Evolutionary conservation across 2,797 vertebrate genomes (phyloP).

Genomic region (Gallinago stenura): DNA sequence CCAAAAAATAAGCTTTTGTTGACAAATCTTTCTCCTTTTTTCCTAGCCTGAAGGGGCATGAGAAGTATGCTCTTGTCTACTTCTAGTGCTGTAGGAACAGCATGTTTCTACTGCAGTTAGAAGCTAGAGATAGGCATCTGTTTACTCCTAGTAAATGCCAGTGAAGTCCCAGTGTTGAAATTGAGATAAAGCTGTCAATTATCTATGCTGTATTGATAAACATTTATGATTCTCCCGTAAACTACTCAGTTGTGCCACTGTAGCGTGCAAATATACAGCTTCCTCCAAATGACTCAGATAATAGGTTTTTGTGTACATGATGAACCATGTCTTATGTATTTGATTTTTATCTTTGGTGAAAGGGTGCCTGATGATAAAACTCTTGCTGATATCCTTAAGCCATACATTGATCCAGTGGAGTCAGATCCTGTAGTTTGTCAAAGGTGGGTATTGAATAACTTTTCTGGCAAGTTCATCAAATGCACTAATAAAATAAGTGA

Average conservation of each 20-base stretch:
- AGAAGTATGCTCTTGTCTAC: neutral
- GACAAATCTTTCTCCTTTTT: conserved; percentile 3
- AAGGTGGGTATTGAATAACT: conserved; percentile 81
- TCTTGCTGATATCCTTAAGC: conserved; percentile 85
- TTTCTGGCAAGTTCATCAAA: neutral
- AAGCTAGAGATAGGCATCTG: neutral
- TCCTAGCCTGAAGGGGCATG: conserved; percentile 4
- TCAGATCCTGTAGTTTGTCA: conserved; percentile 91
- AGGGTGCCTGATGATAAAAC: conserved; percentile 88
- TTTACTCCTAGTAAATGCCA: neutral
- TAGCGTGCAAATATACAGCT: neutral
- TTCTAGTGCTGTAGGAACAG: neutral
- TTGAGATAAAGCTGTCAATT: neutral
- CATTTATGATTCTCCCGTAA: neutral
- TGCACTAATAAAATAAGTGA: neutral
- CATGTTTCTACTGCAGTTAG: neutral
- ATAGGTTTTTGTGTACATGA: neutral
- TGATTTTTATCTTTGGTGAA: conserved; percentile 64
- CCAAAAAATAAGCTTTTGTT: neutral
- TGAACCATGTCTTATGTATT: conserved; percentile 20
- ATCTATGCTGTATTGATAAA: neutral
- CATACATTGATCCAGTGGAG: conserved; percentile 90
- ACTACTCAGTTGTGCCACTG: neutral
- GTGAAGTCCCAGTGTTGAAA: neutral
- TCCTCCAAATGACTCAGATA: neutral